Conservation (phyloP, 2,797 vertebrate species). For the Argentina silus region DNA sequence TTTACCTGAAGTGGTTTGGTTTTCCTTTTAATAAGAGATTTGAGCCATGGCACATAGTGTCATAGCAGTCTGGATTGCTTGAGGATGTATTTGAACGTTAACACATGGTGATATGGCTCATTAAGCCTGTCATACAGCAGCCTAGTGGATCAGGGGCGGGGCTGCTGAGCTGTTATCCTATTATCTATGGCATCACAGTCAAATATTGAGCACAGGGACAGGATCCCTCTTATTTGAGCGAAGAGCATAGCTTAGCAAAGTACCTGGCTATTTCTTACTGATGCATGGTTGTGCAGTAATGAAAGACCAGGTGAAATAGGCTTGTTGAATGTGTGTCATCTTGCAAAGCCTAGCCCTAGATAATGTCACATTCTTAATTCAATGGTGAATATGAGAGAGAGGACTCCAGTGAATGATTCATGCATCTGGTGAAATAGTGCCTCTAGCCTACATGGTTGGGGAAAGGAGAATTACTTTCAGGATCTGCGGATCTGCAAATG, state of each 20-base stretch:
- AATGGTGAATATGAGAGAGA: conserved; percentile 25
- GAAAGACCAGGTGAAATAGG: not conserved
- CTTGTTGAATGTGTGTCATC: not conserved
- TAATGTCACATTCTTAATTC: conserved; percentile 24
- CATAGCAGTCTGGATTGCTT: too few relatives aligned
- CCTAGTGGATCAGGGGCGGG: not conserved
- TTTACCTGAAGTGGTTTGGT: too few relatives aligned
- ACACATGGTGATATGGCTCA: not conserved
- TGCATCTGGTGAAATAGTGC: conserved; percentile 18
- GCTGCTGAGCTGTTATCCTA: too few relatives aligned
- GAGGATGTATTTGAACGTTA: not conserved
- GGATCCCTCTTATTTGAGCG: not conserved
- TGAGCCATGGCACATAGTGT: too few relatives aligned
- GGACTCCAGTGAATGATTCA: conserved; percentile 6
- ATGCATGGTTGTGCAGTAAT: not conserved
- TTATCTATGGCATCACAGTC: not conserved
- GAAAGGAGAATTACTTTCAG: conserved; percentile 7
- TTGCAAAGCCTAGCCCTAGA: not conserved
- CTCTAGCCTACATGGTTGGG: conserved; percentile 17
- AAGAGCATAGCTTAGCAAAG: not conserved
- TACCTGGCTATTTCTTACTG: not conserved
- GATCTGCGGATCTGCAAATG: conserved; percentile 20
- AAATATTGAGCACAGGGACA: not conserved
- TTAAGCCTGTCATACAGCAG: not conserved
- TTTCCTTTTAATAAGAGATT: too few relatives aligned